Conservation (phyloP, 2,888 invertebrate species). For the Ecliptopera silaceata region DNA sequence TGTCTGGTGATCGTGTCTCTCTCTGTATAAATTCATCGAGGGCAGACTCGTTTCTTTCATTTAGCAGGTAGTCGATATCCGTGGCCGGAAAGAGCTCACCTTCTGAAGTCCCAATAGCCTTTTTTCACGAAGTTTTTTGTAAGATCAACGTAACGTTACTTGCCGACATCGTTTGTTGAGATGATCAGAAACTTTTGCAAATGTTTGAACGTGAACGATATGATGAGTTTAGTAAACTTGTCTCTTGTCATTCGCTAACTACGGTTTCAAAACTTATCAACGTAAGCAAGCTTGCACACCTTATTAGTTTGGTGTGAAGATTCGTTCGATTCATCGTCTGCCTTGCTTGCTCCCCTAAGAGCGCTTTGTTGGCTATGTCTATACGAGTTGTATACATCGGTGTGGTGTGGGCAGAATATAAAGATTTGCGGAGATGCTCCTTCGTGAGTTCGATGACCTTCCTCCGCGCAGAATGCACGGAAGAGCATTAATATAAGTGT, state of each 20-base stretch:
- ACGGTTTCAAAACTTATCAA: not conserved
- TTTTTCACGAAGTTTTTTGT: constrained; percentile 55
- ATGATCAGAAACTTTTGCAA: constrained; percentile 25
- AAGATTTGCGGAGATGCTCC: constrained; percentile 74
- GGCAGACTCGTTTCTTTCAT: constrained; percentile 54
- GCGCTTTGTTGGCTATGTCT: constrained; percentile 32
- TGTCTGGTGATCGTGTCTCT: constrained; percentile 23
- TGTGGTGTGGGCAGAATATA: constrained; percentile 53
- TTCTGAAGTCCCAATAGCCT: constrained; percentile 55
- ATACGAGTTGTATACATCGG: constrained; percentile 45
- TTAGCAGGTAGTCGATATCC: constrained; percentile 71
- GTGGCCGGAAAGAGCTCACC: constrained; percentile 67
- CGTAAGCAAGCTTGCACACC: not conserved
- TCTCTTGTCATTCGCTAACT: not conserved
- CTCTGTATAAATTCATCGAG: constrained; percentile 34
- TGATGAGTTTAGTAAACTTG: constrained; percentile 8
- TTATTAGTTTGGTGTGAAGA: constrained; percentile 18
- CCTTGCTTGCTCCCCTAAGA: constrained; percentile 40
- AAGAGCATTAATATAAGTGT: constrained; percentile 54
- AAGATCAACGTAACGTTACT: constrained; percentile 45
- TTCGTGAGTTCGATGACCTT: constrained; percentile 67
- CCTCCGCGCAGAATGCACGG: constrained; percentile 63
- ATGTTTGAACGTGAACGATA: constrained; percentile 17
- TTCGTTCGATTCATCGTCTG: constrained; percentile 34
- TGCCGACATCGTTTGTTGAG: constrained; percentile 43